These are phyloP conservation scores for Pipistrellus nathusii DNA, from an alignment of 2,797 vertebrate species.

Conservation along the genomic window DNA sequence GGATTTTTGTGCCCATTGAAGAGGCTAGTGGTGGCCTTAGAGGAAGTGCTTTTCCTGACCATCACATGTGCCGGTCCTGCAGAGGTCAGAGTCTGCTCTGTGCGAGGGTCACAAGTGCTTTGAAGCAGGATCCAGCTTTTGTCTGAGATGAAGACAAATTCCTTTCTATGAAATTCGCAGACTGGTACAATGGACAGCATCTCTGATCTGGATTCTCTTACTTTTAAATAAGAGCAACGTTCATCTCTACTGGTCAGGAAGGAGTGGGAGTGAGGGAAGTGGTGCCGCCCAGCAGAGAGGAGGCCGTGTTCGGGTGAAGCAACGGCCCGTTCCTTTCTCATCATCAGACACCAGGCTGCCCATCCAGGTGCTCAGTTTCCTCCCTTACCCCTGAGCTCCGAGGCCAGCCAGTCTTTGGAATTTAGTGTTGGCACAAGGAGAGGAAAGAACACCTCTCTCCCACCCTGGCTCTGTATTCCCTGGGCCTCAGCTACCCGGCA, in stretches of 20 bases:
- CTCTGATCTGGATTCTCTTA: not conserved
- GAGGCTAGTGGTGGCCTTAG: not conserved
- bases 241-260: not conserved
- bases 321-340: not conserved
- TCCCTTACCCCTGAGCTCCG: not conserved
- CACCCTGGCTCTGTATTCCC: not conserved
- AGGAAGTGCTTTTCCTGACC: constrained; percentile 5
- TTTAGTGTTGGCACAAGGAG: constrained; percentile 49
- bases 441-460: not conserved
- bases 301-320: not conserved
- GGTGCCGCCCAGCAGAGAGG: not conserved
- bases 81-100: not conserved
- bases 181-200: too few species aligned
- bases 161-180: not conserved
- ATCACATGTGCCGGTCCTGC: not conserved
- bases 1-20: not conserved
- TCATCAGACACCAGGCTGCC: not conserved
- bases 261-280: not conserved
- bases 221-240: not conserved
- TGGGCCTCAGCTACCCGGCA: not conserved
- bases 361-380: not conserved
- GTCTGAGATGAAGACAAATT: not conserved
- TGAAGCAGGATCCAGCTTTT: not conserved
- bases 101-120: not conserved
- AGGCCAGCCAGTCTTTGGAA: constrained; percentile 71